These are phyloP conservation scores for Colossoma macropomum DNA, from an alignment of 2,113 vertebrate genomes.

Conservation along the genomic window DNA sequence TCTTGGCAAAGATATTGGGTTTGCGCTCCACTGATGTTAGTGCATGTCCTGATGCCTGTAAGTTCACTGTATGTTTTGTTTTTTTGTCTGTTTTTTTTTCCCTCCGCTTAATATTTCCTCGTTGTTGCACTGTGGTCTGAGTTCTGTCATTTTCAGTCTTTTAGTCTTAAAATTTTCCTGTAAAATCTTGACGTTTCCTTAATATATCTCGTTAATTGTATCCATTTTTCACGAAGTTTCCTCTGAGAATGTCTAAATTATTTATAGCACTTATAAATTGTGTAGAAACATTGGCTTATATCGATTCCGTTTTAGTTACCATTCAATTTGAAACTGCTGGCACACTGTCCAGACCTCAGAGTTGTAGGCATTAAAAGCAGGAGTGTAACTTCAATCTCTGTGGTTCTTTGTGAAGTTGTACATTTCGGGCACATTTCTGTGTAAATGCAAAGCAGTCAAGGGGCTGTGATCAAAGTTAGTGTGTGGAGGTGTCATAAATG, in stretches of 20 bases:
- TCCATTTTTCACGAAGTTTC: neutral
- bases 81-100: neutral
- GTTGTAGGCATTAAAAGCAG: conserved; percentile 42
- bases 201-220: conserved; percentile 5
- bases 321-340: neutral
- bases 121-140: conserved; percentile 1
- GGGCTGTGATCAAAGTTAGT: neutral
- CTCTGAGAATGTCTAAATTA: conserved; percentile 30
- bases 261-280: conserved; percentile 21
- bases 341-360: neutral
- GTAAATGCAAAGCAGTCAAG: neutral
- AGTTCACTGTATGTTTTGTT: neutral
- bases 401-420: neutral
- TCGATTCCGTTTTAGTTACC: neutral
- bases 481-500: too few relatives aligned
- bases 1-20: neutral
- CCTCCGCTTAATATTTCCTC: conserved; percentile 11
- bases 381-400: neutral
- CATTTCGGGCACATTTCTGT: neutral
- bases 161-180: neutral
- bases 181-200: neutral
- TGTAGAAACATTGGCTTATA: conserved; percentile 8
- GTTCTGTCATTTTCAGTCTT: conserved; percentile 12
- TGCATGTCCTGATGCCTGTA: conserved; percentile 31
- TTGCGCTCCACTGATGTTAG: neutral